Evolutionary conservation across 2,113 vertebrate species (phyloP).

Genomic region (Zeus faber): DNA sequence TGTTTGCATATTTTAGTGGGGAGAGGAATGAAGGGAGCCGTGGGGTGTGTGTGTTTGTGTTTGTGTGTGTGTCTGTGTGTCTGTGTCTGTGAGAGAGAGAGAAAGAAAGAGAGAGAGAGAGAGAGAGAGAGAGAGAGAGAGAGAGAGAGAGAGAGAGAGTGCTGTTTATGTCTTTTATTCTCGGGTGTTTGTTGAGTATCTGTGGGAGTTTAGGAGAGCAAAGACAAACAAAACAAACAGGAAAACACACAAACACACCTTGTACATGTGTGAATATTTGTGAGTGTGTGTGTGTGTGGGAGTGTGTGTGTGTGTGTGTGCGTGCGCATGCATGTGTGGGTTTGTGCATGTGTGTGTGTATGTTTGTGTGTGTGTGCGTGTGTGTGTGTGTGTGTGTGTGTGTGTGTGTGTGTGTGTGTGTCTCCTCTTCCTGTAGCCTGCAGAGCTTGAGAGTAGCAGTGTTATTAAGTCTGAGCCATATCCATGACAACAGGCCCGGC

Average conservation of each 20-base stretch:
- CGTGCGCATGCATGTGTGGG: too few relatives aligned
- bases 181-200: slow-evolving; percentile 35
- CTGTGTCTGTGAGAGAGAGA: not conserved
- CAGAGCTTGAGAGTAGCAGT: slow-evolving; percentile 47
- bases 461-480: slow-evolving; percentile 68
- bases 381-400: too few relatives aligned
- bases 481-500: slow-evolving; percentile 66
- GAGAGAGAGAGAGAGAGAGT: too few relatives aligned
- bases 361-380: slow-evolving; percentile 23
- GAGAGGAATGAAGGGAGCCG: slow-evolving; percentile 12
- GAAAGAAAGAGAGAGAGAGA: too few relatives aligned
- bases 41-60: too few relatives aligned
- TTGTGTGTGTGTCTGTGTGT: too few relatives aligned
- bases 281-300: too few relatives aligned
- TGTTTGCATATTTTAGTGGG: slow-evolving; percentile 51
- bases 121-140: too few relatives aligned
- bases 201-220: slow-evolving; percentile 34
- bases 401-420: slow-evolving; percentile 23
- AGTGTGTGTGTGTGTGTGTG: too few relatives aligned
- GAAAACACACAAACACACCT: slow-evolving; percentile 20
- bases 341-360: too few relatives aligned
- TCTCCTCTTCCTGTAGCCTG: slow-evolving; percentile 21
- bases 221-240: slow-evolving; percentile 39
- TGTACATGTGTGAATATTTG: too few relatives aligned
- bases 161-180: slow-evolving; percentile 3